Evolutionary conservation across 2,888 invertebrate species (phyloP), one percentile per base, ranked within the genome.

Genomic region (Troglohyphantes excavatus): DNA sequence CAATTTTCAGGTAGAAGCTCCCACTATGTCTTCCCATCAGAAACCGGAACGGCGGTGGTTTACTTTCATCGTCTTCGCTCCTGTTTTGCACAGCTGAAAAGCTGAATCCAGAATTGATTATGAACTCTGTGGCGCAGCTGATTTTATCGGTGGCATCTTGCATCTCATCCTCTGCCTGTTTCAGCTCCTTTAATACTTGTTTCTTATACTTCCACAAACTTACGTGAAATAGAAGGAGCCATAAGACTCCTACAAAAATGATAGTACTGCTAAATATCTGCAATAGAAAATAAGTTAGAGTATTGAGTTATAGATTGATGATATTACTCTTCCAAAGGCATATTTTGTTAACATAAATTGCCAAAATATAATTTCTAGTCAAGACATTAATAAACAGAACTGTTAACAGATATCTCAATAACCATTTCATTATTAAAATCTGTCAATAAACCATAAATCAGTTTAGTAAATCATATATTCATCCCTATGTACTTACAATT

Each of bases 1-100:
- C 96, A 92, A 96, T 93, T 94, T 96, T 96, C 23, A 96, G 94
- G 93, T 96, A 96, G 93, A 96, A 95, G 92, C 96, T 96, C 39
- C 96, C 96, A 21, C 96, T 95, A 93, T 96, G 96, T 91, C 96
- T 93, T 81, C 96, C 96, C 23, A 85, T 85, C 26, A 92, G 70
- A 73, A 92, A 92, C n/a, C 91, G 82, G 70, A 91, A 91, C 26
- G 87, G 90, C 0, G 63, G 84, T n/a, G 83, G 82, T 72, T 67
- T 84, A 26, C 43, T 63, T 19, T 72, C 53, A 61, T 91, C 85
- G 3, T 29, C 86, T 19, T 91, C 78, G 19, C 21, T 43, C 9
- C 19, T 53, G 9, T 70, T 82, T 11, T 73, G 27, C 0, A 53
- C 26, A 9, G 70, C 11, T 26, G 82, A 27, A 33, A 68, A 83